Evolutionary conservation across 2,797 vertebrate species (phyloP).

Genomic region (Caiman crocodilus): DNA sequence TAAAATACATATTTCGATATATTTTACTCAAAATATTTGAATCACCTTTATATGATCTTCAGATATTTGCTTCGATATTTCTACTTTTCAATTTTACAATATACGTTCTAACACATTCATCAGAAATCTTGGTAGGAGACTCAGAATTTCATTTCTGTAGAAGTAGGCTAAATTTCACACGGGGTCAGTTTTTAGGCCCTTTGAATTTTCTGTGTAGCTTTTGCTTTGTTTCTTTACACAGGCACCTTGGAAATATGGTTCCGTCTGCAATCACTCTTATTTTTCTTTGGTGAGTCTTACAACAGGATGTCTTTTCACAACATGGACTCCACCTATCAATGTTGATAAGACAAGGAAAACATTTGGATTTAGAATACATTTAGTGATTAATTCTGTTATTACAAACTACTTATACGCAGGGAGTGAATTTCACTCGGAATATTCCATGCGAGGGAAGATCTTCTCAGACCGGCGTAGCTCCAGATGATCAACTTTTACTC

Average conservation of each 20-base stretch:
- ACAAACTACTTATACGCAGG: background rate
- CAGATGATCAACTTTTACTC: constrained; percentile 4
- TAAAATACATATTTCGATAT: too few species aligned
- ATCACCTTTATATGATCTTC: too few species aligned
- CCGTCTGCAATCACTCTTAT: background rate
- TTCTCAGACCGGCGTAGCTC: constrained; percentile 26
- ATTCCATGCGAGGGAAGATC: constrained; percentile 10
- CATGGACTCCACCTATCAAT: background rate
- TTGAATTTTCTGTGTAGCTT: background rate
- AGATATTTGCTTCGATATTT: too few species aligned
- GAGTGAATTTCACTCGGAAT: constrained; percentile 28
- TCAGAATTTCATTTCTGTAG: too few species aligned
- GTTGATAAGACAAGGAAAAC: background rate
- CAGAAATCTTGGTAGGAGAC: too few species aligned
- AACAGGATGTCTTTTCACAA: too few species aligned
- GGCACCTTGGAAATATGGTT: background rate
- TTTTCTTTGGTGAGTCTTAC: background rate
- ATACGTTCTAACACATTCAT: too few species aligned
- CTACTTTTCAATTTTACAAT: too few species aligned
- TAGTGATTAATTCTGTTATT: constrained; percentile 13
- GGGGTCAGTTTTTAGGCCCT: background rate
- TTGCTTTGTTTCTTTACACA: background rate
- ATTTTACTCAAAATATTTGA: too few species aligned
- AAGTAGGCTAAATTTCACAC: background rate
- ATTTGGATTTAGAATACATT: constrained; percentile 8